Conservation (phyloP, 2,888 invertebrate genomes). For the Drosophila nr. fundita region DNA sequence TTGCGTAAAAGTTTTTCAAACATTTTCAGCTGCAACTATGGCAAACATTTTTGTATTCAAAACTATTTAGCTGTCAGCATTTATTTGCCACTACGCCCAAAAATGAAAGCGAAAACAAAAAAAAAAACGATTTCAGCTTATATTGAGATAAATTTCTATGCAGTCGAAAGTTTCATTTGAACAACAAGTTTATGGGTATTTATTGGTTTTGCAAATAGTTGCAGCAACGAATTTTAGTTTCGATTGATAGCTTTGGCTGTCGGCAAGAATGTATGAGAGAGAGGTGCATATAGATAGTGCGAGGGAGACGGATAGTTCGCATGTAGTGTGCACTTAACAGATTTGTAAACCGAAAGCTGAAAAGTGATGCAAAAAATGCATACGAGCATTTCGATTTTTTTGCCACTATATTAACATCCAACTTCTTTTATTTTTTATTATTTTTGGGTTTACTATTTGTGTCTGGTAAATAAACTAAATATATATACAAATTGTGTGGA, state of each 20-base stretch:
- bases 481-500: not conserved
- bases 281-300: not conserved
- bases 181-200: conserved; percentile 73
- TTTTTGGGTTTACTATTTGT: conserved; percentile 7
- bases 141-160: conserved; percentile 38
- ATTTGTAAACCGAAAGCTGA: conserved; percentile 41
- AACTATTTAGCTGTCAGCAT: conserved; percentile 78
- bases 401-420: not conserved
- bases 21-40: conserved; percentile 72
- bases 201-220: conserved; percentile 77
- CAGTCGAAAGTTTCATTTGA: conserved; percentile 52
- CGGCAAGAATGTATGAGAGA: not conserved
- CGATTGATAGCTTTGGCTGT: conserved; percentile 67
- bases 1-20: conserved; percentile 76
- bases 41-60: conserved; percentile 75
- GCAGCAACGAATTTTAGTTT: conserved; percentile 42
- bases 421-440: conserved; percentile 3
- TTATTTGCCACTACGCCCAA: conserved; percentile 36
- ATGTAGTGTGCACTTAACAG: conserved; percentile 37
- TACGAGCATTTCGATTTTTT: conserved; percentile 6
- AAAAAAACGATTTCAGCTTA: conserved; percentile 34
- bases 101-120: conserved; percentile 12
- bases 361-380: conserved; percentile 36
- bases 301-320: conserved; percentile 1
- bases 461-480: not conserved